Evolutionary conservation across 2,888 invertebrate genomes (phyloP).

Genomic region (Physocephala rufipes): DNA sequence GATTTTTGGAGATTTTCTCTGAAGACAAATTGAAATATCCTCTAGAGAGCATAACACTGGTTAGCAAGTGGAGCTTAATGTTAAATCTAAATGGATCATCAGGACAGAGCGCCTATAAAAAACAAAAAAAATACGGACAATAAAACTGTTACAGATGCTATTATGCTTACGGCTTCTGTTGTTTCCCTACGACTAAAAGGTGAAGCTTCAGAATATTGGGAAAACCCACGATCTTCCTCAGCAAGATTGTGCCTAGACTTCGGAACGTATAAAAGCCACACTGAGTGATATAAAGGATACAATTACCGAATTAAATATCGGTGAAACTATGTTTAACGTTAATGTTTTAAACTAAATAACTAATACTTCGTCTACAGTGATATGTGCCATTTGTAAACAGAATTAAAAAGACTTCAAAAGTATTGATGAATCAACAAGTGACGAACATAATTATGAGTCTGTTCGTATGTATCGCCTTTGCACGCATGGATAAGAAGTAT

Average conservation of each 20-base stretch:
- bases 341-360: no score
- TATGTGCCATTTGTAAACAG: no score
- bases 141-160: conserved; percentile 27
- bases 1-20: conserved; percentile 4
- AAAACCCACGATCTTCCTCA: conserved; percentile 18
- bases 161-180: conserved; percentile 19
- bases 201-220: conserved; percentile 22
- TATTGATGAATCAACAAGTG: no score
- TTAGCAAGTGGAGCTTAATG: conserved; percentile 1
- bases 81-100: conserved; percentile 26
- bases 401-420: no score
- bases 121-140: conserved; percentile 17
- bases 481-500: no score
- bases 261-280: not conserved
- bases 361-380: no score
- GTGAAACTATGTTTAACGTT: no score
- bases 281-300: not conserved
- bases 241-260: conserved; percentile 9
- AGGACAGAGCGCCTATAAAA: conserved; percentile 27
- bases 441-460: no score
- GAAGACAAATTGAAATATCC: conserved; percentile 9
- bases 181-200: conserved; percentile 26
- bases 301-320: conserved; percentile 23
- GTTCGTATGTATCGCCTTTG: no score
- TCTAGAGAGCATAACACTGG: conserved; percentile 4